Base-by-base conservation (phyloP, 1,140 invertebrate genomes). In the Drosophila mauritiana region DNA sequence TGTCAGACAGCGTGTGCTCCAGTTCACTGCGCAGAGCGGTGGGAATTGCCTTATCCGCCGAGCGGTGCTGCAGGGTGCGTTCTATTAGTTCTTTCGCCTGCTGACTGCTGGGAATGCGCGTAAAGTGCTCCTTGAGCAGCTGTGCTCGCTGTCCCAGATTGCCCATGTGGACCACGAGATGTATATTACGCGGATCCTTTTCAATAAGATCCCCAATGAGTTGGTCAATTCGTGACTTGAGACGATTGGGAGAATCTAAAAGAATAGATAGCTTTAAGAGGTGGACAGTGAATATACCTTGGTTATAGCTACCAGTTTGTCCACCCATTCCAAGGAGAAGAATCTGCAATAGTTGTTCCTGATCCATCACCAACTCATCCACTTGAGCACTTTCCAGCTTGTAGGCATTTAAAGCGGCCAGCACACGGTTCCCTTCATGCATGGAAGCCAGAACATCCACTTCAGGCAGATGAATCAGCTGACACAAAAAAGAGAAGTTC, bases 351-450 rank as follows among this genome's bases (percentile, higher is more conserved):
- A 90, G 59, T 12, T 62, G 25, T 13, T 80, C 65, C n/a, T 15
- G 34, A 45, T 40, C 39, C 2, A 58, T 2, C 3, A 80, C 57
- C 2, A 65, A 7, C 0, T 48, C 45, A 25, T 69, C 69, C 12
- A 84, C 20, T n/a, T 8, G 27, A 10, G 7, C 6, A 11, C 58
- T 75, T 10, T 80, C 73, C 42, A 90, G 2, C 11, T 93, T 67
- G 53, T 92, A 91, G 27, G 93, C 89, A 31, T 93, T 89, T 15
- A 94, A 78, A 37, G 93, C 93, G 1, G 94, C 91, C 5, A 94
- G 63, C 4, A 93, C 92, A 45, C 80, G 69, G 80, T 94, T 95
- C 5, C 92, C 84, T 3, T 93, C 72, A 58, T 93, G 94, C 6
- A 95, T 63, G 5, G 57, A 31, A 12, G 93, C 92, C 22, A 94